These are phyloP conservation scores for Cistogaster globosa DNA, from an alignment of 2,888 invertebrate genomes.

Conservation along the genomic window DNA sequence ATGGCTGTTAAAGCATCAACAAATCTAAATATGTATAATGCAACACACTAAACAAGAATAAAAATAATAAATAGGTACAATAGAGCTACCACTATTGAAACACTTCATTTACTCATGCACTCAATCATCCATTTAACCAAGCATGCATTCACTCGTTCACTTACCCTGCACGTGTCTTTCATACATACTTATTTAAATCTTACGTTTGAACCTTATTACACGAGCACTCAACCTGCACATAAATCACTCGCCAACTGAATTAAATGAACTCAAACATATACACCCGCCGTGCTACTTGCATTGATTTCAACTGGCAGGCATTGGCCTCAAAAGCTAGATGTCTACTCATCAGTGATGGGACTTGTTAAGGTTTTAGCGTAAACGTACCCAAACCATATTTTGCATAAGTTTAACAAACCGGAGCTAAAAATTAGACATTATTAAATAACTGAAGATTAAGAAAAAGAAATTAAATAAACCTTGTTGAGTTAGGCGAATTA, in stretches of 20 bases:
- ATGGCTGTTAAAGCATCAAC: constrained; percentile 24
- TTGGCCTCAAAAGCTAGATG: background rate
- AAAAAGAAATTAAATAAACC: no score
- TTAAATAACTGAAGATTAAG: no score
- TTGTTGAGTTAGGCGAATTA: no score
- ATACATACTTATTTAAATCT: constrained; percentile 37
- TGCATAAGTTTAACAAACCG: no score
- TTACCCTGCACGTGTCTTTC: constrained; percentile 55
- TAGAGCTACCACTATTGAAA: constrained; percentile 9
- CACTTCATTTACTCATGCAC: constrained; percentile 1
- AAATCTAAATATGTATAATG: background rate
- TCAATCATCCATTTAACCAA: constrained; percentile 10
- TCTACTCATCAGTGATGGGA: no score
- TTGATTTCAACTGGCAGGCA: constrained; percentile 3
- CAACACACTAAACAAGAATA: constrained; percentile 3
- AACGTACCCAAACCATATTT: no score
- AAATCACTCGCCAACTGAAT: constrained; percentile 25
- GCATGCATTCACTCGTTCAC: constrained; percentile 12
- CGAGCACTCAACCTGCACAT: constrained; percentile 35
- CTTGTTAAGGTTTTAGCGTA: no score
- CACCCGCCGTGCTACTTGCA: background rate
- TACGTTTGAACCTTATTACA: background rate
- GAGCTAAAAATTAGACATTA: no score
- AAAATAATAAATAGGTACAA: constrained; percentile 5
- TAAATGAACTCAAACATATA: background rate